A percentile compares a stretch with the other conserved stretches of the same genome.
These are phyloP conservation scores for Euglossa dilemma DNA, from an alignment of 1,140 invertebrate species.

Conservation along the genomic window DNA sequence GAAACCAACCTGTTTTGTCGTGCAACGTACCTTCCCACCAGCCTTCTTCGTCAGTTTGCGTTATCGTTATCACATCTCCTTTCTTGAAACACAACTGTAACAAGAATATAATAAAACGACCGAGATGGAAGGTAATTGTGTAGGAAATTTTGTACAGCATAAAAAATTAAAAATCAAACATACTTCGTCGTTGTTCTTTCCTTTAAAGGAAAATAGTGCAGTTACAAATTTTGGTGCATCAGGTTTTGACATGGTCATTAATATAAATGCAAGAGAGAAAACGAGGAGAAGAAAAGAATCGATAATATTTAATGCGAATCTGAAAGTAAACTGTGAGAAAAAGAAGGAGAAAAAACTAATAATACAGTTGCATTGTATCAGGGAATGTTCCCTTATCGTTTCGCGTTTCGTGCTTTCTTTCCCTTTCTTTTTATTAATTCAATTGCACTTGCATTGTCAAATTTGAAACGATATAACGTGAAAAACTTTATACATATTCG, in stretches of 20 bases:
- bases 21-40: conserved; percentile 99
- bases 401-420: neutral
- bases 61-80: conserved; percentile 98
- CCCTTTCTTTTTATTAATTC: too few relatives aligned
- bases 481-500: neutral
- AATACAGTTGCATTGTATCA: neutral
- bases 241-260: conserved; percentile 75
- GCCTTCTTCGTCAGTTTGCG: conserved; percentile 92
- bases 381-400: neutral
- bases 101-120: neutral
- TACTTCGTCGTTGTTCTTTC: conserved; percentile 98
- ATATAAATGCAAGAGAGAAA: neutral
- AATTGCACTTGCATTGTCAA: neutral
- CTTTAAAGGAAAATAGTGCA: conserved; percentile 96
- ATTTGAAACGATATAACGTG: neutral
- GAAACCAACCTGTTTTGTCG: conserved; percentile 99
- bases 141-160: too few relatives aligned
- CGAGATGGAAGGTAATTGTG: neutral
- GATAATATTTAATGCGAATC: neutral
- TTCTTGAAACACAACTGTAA: conserved; percentile 95
- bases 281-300: too few relatives aligned
- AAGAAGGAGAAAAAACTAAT: neutral
- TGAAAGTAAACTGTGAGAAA: neutral
- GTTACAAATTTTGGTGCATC: conserved; percentile 90
- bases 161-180: conserved; percentile 54